These are phyloP conservation scores for Temnothorax ravouxi DNA, from an alignment of 2,888 invertebrate species.

Conservation along the genomic window DNA sequence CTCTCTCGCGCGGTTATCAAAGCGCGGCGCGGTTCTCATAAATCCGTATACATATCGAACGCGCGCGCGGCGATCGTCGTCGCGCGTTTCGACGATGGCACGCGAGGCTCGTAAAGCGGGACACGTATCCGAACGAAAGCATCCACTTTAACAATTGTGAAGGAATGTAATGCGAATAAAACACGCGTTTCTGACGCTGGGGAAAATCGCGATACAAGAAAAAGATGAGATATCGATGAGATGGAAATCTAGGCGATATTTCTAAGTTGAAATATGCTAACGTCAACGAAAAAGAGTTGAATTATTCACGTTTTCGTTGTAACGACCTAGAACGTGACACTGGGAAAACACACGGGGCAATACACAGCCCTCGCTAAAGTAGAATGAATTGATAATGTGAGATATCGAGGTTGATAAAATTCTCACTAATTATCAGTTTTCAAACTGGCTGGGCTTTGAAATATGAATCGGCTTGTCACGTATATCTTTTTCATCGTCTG, in stretches of 20 bases:
- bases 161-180: background rate
- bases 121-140: conserved; percentile 1
- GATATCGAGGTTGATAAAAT: background rate
- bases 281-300: background rate
- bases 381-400: background rate
- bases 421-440: background rate
- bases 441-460: background rate
- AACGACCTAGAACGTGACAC: background rate
- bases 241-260: conserved; percentile 29
- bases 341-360: background rate
- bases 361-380: background rate
- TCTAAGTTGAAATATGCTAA: background rate
- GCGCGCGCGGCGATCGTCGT: background rate
- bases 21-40: background rate
- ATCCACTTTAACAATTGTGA: conserved; percentile 37
- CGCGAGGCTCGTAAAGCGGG: background rate
- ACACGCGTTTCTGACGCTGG: background rate
- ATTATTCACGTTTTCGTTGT: background rate
- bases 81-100: background rate
- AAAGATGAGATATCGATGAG: conserved; percentile 9
- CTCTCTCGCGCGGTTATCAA: background rate
- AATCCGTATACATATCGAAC: background rate
- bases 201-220: background rate
- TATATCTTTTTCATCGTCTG: background rate
- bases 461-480: background rate